These are phyloP conservation scores for Campoletis sonorensis DNA, from an alignment of 1,140 invertebrate genomes.

Conservation along the genomic window DNA sequence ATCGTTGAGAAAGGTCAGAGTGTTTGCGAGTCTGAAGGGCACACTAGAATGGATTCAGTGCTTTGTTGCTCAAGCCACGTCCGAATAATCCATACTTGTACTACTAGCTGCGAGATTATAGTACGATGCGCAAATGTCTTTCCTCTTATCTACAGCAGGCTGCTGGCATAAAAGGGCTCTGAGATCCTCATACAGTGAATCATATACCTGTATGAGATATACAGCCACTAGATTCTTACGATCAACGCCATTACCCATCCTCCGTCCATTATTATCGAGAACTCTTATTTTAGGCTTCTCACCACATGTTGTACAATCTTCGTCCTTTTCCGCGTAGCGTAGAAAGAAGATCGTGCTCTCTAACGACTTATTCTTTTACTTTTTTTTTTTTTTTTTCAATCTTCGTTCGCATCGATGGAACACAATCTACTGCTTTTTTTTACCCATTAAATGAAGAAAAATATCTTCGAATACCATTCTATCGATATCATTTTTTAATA, in stretches of 20 bases:
- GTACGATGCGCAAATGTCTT: neutral
- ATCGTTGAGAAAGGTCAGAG: neutral
- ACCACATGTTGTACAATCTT: slow-evolving; percentile 4
- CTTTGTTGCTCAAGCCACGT: neutral
- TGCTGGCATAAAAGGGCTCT: slow-evolving; percentile 5
- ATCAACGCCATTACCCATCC: slow-evolving; percentile 21
- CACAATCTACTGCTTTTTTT: neutral
- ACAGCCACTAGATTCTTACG: slow-evolving; percentile 24
- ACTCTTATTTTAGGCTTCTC: slow-evolving; percentile 3
- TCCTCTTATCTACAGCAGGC: slow-evolving; percentile 17
- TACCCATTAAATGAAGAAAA: neutral
- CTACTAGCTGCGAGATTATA: neutral
- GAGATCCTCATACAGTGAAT: neutral
- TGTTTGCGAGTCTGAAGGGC: neutral
- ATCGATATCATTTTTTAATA: neutral
- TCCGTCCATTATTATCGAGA: slow-evolving; percentile 22
- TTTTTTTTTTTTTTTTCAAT: neutral
- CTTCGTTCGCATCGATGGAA: neutral
- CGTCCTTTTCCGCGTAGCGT: neutral
- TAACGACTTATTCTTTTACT: slow-evolving; percentile 7
- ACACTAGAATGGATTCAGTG: neutral
- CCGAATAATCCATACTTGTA: slow-evolving; percentile 10
- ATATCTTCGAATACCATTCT: neutral
- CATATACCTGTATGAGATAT: slow-evolving; percentile 1
- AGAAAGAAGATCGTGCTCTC: neutral